These are phyloP conservation scores for Malurus melanocephalus DNA, from an alignment of 2,113 vertebrate genomes.

Conservation along the genomic window DNA sequence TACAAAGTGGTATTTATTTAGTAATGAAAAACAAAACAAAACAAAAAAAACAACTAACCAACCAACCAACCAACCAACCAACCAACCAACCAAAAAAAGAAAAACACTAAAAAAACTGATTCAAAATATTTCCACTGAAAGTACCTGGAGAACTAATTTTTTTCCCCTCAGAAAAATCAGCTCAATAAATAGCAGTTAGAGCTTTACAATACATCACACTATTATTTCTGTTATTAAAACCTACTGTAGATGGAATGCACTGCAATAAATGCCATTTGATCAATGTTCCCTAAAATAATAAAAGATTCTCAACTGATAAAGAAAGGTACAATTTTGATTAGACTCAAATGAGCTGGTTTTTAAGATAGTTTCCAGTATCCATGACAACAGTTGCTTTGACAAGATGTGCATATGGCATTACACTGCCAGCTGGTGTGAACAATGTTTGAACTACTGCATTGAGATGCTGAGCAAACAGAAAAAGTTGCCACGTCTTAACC, in stretches of 20 bases:
- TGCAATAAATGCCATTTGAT: conserved; percentile 46
- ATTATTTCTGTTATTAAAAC: conserved; percentile 15
- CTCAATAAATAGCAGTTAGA: conserved; percentile 4
- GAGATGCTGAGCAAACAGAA: conserved; percentile 99
- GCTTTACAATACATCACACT: conserved; percentile 16
- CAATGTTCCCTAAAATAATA: conserved; percentile 65
- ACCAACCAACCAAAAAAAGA: background rate
- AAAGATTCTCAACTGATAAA: conserved; percentile 74
- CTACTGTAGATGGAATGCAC: background rate
- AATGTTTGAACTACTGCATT: conserved; percentile 99
- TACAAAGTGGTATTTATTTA: background rate
- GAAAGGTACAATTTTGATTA: conserved; percentile 84
- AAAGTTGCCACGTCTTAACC: conserved; percentile 97
- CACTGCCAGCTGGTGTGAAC: conserved; percentile 99
- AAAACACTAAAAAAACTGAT: background rate
- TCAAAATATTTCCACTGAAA: conserved; percentile 6
- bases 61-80: no score
- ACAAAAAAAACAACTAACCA: no score
- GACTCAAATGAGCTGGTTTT: conserved; percentile 90
- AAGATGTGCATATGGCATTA: conserved; percentile 97
- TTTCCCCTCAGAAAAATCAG: background rate
- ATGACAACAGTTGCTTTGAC: conserved; percentile 99
- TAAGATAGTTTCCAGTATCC: conserved; percentile 95
- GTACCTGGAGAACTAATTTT: conserved; percentile 10
- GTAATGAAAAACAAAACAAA: background rate